phyloP scores from a whole-genome alignment of 2,113 vertebrate genomes.

The Oncorhynchus kisutch region DNA sequence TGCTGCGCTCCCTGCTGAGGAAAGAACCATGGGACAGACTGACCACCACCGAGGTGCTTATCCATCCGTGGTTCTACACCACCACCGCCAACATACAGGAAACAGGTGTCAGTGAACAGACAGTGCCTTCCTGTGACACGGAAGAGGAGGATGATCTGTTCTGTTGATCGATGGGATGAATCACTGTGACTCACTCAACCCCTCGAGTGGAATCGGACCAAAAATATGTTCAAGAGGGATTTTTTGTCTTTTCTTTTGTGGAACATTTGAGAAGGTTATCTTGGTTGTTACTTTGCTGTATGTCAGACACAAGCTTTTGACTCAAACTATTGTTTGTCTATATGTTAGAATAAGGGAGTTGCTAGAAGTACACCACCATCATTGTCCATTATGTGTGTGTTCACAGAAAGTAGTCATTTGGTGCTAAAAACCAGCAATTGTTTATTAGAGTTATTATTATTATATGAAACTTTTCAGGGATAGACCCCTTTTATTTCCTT shows the following conservation, averaged over 20 bases:
- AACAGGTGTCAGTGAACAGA: slow-evolving; percentile 65
- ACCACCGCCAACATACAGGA: slow-evolving; percentile 61
- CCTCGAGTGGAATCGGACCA: slow-evolving; percentile 9
- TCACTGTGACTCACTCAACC: background rate
- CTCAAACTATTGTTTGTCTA: slow-evolving; percentile 27
- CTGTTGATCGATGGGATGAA: slow-evolving; percentile 62
- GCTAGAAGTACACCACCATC: too few relatives aligned
- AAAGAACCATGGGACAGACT: slow-evolving; percentile 93
- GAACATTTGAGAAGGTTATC: slow-evolving; percentile 22
- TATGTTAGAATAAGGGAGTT: background rate
- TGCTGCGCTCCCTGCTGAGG: slow-evolving; percentile 94
- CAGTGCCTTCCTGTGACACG: slow-evolving; percentile 70
- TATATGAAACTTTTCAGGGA: too few relatives aligned
- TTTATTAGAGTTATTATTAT: too few relatives aligned
- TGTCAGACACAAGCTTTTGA: slow-evolving; percentile 13
- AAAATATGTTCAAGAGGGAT: background rate
- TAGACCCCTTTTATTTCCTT: too few relatives aligned
- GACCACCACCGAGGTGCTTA: slow-evolving; percentile 90
- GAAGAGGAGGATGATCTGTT: slow-evolving; percentile 66
- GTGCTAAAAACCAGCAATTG: slow-evolving; percentile 60
- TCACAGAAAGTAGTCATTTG: slow-evolving; percentile 44
- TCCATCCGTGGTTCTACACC: slow-evolving; percentile 92
- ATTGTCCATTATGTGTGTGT: background rate
- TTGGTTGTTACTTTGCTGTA: slow-evolving; percentile 61
- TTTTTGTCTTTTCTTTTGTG: background rate